These are phyloP conservation scores for Poeciliopsis turneri DNA, from an alignment of 2,797 vertebrate species.

Conservation along the genomic window DNA sequence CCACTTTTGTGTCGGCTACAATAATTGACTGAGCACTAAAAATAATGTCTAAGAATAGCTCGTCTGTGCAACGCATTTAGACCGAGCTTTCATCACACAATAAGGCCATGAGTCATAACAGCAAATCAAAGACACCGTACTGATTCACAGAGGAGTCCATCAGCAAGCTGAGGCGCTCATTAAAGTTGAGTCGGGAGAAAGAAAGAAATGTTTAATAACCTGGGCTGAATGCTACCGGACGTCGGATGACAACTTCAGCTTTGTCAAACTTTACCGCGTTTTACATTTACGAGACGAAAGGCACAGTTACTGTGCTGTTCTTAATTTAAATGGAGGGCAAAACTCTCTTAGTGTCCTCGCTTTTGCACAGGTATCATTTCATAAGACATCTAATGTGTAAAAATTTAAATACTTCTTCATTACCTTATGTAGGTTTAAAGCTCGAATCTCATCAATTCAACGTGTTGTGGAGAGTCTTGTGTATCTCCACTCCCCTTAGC, in stretches of 20 bases:
- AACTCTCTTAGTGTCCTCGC: neutral
- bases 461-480: neutral
- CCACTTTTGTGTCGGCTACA: constrained; percentile 8
- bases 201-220: constrained; percentile 42
- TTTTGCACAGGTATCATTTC: neutral
- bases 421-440: neutral
- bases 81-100: constrained; percentile 12
- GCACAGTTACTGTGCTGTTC: neutral
- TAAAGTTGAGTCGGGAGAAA: constrained; percentile 34
- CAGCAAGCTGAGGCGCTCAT: constrained; percentile 29
- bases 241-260: constrained; percentile 22
- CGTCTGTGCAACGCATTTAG: constrained; percentile 16
- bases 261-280: constrained; percentile 13
- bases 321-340: neutral
- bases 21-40: constrained; percentile 9
- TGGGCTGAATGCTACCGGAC: constrained; percentile 8
- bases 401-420: neutral
- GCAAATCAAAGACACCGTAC: constrained; percentile 48
- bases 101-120: constrained; percentile 32
- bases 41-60: constrained; percentile 37
- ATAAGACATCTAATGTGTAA: neutral
- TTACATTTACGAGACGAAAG: constrained; percentile 14
- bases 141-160: constrained; percentile 35
- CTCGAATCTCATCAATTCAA: neutral
- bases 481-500: neutral